Conservation (phyloP, 1,140 invertebrate species). For the Cydia amplana region DNA sequence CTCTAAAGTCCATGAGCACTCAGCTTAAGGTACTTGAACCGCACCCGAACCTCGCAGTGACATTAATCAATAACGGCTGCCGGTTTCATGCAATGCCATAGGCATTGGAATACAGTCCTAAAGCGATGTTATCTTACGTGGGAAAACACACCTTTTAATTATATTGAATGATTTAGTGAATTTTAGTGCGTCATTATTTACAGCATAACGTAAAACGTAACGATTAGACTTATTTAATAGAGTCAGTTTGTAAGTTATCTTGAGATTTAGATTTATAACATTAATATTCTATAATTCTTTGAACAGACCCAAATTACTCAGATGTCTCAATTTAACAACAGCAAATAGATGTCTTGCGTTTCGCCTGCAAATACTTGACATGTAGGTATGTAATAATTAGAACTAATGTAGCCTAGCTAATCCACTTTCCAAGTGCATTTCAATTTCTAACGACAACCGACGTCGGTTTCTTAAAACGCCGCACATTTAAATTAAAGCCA, state of each 20-base stretch:
- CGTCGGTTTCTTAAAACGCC: conserved; percentile 32
- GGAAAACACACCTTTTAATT: conserved; percentile 2
- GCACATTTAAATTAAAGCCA: conserved; percentile 44
- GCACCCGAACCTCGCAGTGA: conserved; percentile 41
- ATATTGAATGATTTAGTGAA: not conserved
- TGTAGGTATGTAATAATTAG: not conserved
- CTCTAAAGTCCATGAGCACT: not conserved
- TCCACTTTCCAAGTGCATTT: not conserved
- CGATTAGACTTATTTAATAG: no score
- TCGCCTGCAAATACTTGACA: no score
- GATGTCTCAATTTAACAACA: no score
- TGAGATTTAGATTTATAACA: no score
- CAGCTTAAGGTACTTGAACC: conserved; percentile 16
- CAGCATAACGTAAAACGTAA: no score
- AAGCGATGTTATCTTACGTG: conserved; percentile 11
- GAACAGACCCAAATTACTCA: no score
- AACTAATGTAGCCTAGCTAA: not conserved
- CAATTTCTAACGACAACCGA: conserved; percentile 4
- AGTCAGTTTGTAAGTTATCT: no score
- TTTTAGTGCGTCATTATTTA: not conserved
- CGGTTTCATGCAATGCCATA: conserved; percentile 18
- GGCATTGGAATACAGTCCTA: conserved; percentile 6
- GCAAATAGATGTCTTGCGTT: no score
- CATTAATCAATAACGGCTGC: conserved; percentile 41
- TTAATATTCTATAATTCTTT: no score